phyloP scores from a whole-genome alignment of 2,797 vertebrate species.

The Coregonus sp. region DNA sequence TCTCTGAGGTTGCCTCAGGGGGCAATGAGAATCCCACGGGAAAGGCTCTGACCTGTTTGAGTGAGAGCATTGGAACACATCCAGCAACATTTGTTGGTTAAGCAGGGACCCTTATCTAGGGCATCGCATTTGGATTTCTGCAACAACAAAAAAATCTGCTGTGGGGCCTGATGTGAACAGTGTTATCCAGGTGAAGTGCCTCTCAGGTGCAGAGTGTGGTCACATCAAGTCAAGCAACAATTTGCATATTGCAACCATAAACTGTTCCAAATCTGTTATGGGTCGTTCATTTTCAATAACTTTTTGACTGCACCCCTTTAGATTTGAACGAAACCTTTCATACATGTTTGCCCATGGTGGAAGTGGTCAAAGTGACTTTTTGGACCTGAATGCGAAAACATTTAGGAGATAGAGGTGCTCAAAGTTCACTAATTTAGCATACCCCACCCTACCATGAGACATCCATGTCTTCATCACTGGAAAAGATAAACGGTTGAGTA shows the following conservation, averaged over 20 bases:
- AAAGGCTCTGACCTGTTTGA: constrained; percentile 8
- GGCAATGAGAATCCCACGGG: not conserved
- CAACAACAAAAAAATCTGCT: too few relatives aligned
- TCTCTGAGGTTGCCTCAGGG: not conserved
- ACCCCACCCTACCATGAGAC: too few relatives aligned
- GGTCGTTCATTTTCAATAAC: too few relatives aligned
- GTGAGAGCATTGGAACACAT: not conserved
- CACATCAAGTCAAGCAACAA: not conserved
- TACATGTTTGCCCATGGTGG: too few relatives aligned
- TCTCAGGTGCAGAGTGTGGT: not conserved
- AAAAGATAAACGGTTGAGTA: too few relatives aligned
- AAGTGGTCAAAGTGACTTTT: too few relatives aligned
- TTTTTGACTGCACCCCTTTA: too few relatives aligned
- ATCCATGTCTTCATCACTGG: too few relatives aligned
- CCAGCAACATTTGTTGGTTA: constrained; percentile 3
- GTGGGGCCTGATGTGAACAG: not conserved
- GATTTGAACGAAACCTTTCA: too few relatives aligned
- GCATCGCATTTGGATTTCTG: not conserved
- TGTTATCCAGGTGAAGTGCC: not conserved
- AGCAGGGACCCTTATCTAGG: constrained; percentile 4
- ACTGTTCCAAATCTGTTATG: not conserved
- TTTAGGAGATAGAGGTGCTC: too few relatives aligned
- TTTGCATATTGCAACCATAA: not conserved
- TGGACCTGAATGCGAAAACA: too few relatives aligned
- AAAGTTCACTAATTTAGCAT: too few relatives aligned